phyloP scores from a whole-genome alignment of 1,140 invertebrate genomes.

The Camponotus floridanus region DNA sequence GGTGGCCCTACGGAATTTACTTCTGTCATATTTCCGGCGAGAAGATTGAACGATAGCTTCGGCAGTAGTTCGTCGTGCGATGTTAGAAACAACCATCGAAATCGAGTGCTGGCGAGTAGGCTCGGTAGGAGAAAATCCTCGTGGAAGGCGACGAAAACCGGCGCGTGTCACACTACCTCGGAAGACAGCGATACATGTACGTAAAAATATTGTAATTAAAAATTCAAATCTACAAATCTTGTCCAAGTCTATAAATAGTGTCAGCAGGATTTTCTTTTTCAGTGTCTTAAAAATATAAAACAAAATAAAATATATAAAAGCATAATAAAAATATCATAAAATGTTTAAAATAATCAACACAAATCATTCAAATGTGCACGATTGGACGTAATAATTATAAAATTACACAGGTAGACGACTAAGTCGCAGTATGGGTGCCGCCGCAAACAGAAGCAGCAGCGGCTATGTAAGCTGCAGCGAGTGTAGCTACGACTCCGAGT shows the following conservation, averaged over 20 bases:
- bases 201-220: slow-evolving; percentile 49
- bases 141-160: slow-evolving; percentile 76
- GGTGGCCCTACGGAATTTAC: slow-evolving; percentile 85
- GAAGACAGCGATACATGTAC: slow-evolving; percentile 88
- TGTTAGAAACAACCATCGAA: slow-evolving; percentile 79
- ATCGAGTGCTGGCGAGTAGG: slow-evolving; percentile 81
- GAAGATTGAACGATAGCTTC: slow-evolving; percentile 83
- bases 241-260: neutral
- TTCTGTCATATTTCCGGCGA: slow-evolving; percentile 86
- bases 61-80: slow-evolving; percentile 84
- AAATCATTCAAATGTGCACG: neutral
- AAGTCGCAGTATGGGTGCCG: slow-evolving; percentile 72
- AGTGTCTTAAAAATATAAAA: neutral
- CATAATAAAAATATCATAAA: neutral
- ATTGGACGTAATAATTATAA: neutral
- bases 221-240: slow-evolving; percentile 26
- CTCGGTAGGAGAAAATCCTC: slow-evolving; percentile 80
- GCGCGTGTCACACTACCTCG: slow-evolving; percentile 85
- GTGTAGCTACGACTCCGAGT: slow-evolving; percentile 93
- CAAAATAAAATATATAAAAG: neutral
- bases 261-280: neutral
- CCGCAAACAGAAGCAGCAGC: slow-evolving; percentile 85
- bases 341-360: neutral
- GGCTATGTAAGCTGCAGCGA: slow-evolving; percentile 94
- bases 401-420: slow-evolving; percentile 77